Evolutionary conservation across 2,113 vertebrate species (phyloP), one percentile per base, ranked within the genome.

Genomic region (Lanius ludovicianus): DNA sequence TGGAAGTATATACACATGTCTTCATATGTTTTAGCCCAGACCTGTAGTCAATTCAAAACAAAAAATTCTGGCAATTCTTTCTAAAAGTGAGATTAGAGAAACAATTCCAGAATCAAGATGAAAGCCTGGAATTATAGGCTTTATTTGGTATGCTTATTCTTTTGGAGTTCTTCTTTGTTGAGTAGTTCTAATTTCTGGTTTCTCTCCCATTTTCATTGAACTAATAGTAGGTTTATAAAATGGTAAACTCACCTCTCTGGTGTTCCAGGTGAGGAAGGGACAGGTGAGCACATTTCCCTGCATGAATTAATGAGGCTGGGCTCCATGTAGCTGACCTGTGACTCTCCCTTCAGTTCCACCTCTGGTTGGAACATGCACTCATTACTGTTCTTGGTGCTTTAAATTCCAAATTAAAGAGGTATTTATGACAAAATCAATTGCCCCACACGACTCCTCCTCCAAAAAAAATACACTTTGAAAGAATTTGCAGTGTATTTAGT

Each of bases 381-480:
- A 1, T 77, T 44, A 37, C 31, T 56, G 35, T 41, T 86, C 33
- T 64, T 37, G 33, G 18, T 63, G 33, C 10, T 84, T 93, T 86
- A 56, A 81, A 84, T 71, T 90, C 42, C 31, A 30, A 75, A 78
- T 88, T 77, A 83, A 60, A 92, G 76, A 85, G 20, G 19, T 71
- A 94, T 85, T 96, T 86, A 69, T 87, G 90, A 89, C 31, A 86
- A 68, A 91, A 86, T 37, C 18, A 75, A 33, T 47, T 78, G 47
- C 3, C 22, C 9, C 22, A n/a, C 10, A 25, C 0, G 1, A 14
- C 3, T 89, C 16, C 13, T 89, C 27, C 0, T n/a, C n/a, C 57
- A 74, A 88, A 53, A 59, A 90, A 87, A 83, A 35, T 14, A 62
- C 31, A 35, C 52, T 92, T 92, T 92, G 65, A 78, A 87, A 92